Evolutionary conservation across 2,113 vertebrate species (phyloP).

Genomic region (Ctenomys sociabilis): DNA sequence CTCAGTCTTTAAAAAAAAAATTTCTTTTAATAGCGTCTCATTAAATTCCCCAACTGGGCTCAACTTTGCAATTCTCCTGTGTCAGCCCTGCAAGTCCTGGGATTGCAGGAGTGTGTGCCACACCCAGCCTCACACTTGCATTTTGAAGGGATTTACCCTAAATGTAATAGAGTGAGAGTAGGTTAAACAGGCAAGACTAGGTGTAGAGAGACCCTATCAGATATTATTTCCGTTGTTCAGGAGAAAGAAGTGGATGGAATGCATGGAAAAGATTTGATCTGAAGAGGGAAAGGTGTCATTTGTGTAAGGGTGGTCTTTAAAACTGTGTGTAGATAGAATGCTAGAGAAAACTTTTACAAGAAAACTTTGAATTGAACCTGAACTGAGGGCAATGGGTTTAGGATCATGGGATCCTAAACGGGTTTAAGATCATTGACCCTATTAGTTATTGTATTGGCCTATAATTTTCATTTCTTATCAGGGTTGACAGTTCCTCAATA

Average conservation of each 20-base stretch:
- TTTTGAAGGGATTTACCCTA: constrained; percentile 8
- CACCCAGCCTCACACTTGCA: neutral
- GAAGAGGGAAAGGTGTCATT: neutral
- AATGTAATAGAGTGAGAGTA: neutral
- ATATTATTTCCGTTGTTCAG: neutral
- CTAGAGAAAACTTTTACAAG: neutral
- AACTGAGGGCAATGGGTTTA: neutral
- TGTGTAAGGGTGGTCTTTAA: neutral
- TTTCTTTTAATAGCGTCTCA: neutral
- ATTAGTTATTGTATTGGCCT: neutral
- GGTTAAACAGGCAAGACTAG: neutral
- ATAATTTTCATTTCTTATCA: constrained; percentile 24
- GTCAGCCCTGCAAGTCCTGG: neutral
- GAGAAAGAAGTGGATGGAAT: neutral
- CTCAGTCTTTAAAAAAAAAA: neutral
- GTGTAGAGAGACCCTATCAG: neutral
- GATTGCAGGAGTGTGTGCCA: neutral
- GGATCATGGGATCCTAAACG: neutral
- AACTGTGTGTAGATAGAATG: neutral
- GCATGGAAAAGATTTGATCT: neutral
- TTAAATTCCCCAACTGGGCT: neutral
- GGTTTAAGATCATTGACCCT: neutral
- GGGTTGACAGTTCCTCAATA: neutral
- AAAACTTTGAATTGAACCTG: neutral
- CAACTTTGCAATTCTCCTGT: neutral